phyloP scores from a whole-genome alignment of 2,797 vertebrate species.

The Coregonus ussuriensis region DNA sequence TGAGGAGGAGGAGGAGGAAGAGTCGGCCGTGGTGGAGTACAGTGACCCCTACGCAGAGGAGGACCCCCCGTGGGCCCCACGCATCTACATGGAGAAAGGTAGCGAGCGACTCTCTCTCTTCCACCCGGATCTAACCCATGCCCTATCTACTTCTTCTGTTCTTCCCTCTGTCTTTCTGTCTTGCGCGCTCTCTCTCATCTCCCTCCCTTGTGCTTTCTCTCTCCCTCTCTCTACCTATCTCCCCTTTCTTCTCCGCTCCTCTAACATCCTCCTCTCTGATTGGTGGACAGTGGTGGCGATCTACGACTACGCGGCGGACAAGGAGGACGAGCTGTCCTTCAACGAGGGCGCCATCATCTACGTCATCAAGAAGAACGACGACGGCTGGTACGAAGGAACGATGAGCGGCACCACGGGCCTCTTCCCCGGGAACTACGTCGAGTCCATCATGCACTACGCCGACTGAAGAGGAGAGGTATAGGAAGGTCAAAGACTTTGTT shows the following conservation, averaged over 20 bases:
- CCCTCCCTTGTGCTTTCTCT: neutral
- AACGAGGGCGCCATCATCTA: constrained; percentile 99
- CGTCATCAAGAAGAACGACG: constrained; percentile 99
- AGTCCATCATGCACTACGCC: constrained; percentile 99
- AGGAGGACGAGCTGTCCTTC: constrained; percentile 98
- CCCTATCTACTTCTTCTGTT: neutral
- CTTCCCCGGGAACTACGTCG: constrained; percentile 98
- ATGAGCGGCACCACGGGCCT: constrained; percentile 97
- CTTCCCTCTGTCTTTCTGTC: neutral
- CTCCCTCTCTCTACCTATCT: too few relatives aligned
- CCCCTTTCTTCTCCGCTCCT: neutral
- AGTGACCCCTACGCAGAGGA: constrained; percentile 98
- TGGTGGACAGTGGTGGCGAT: constrained; percentile 91
- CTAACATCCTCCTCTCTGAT: neutral
- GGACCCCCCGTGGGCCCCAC: constrained; percentile 95
- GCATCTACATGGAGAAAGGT: constrained; percentile 95
- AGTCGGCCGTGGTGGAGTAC: constrained; percentile 97
- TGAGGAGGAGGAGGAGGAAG: constrained; percentile 87
- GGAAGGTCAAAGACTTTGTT: constrained; percentile 69
- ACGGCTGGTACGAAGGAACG: constrained; percentile 97
- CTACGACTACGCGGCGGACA: constrained; percentile 96
- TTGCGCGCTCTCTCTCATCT: neutral
- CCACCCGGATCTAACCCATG: constrained; percentile 23
- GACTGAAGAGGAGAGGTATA: constrained; percentile 74
- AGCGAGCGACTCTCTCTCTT: constrained; percentile 17